Evolutionary conservation across 2,113 vertebrate species (phyloP), one percentile per base, ranked within the genome.

Genomic region (Engystomops pustulosus): DNA sequence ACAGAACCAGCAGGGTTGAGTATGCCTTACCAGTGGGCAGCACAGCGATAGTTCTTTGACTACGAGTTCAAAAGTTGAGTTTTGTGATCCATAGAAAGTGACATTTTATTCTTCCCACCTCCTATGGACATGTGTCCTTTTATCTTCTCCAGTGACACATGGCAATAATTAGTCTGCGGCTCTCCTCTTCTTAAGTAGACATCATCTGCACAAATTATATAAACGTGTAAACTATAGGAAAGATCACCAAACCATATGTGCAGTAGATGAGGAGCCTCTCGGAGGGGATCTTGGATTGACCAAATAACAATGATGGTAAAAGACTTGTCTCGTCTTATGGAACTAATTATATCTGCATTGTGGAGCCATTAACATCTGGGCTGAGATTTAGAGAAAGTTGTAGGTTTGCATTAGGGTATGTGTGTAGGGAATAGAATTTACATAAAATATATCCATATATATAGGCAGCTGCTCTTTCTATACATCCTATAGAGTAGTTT

Each of bases 11-110:
- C 14, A 27, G 8, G 18, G 34, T 25, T 14, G 27, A 25, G 5
- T 20, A 10, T 67, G 6, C 20, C 8, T 67, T 20, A 10, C 62
- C 17, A 36, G 20, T 25, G 2, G 27, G 25, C 20, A 32, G 20
- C 36, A 58, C 36, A 23, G 14, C 32, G 23, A 32, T 10, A 58
- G 12, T 2, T 23, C 7, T 38, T 25, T 15, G 47, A 25, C 8
- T 25, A 45, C 20, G 25, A 67, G 55, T 79, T 79, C 36, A 62
- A 67, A 79, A 65, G 77, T 45, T 79, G 1, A 62, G 34, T 41
- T 62, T 6, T 62, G 11, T 79, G 18, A 79, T 67, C 36, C 58
- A 17, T 27, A 12, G 11, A 51, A 75, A 51, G 20, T 62, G n/a
- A 12, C 27, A 58, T 58, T 51, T 34, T 60, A 18, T 17, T 38